Conservation (phyloP, 2,797 vertebrate genomes). For the Alca torda region DNA sequence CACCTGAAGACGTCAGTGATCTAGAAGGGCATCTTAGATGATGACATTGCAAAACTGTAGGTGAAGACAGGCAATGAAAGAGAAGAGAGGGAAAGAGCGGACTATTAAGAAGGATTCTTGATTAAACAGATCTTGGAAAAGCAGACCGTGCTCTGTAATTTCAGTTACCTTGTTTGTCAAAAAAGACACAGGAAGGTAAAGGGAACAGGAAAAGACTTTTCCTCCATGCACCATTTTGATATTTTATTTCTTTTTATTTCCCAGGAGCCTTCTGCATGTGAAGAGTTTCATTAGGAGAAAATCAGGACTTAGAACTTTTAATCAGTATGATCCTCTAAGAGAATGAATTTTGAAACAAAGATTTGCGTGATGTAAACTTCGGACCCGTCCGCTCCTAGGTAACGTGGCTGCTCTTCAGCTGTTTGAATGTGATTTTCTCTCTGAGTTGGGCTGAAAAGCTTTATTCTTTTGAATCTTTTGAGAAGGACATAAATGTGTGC, state of each 20-base stretch:
- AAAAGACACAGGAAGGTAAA: not conserved
- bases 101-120: constrained; percentile 48
- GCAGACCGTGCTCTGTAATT: constrained; percentile 32
- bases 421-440: not conserved
- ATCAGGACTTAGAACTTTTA: not conserved
- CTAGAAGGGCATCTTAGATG: constrained; percentile 75
- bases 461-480: not conserved
- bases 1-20: constrained; percentile 82
- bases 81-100: constrained; percentile 65
- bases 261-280: not conserved
- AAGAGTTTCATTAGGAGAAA: not conserved
- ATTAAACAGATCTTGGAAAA: constrained; percentile 16
- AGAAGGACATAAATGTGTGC: not conserved
- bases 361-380: not conserved
- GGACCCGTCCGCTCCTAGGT: not conserved
- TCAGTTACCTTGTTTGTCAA: constrained; percentile 45
- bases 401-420: not conserved
- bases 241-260: not conserved
- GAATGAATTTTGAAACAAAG: not conserved
- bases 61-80: constrained; percentile 58
- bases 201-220: not conserved
- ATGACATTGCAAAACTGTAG: constrained; percentile 77
- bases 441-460: not conserved
- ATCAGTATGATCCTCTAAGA: not conserved
- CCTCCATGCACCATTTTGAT: not conserved